Percentiles rank a stretch among this genome's conserved stretches.
Conservation (phyloP, 2,888 invertebrate species). For the Diarsia brunnea region DNA sequence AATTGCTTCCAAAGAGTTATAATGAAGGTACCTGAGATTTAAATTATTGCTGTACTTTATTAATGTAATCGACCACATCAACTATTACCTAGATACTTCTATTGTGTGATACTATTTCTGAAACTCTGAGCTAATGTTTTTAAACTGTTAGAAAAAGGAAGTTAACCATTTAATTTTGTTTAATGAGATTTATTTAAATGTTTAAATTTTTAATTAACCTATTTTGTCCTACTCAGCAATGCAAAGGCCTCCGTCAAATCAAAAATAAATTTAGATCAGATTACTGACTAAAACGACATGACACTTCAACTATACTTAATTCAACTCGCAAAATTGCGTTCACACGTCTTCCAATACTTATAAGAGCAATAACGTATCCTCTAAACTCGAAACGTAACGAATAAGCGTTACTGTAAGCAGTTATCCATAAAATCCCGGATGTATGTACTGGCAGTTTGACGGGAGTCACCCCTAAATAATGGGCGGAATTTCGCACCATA, state of each 20-base stretch:
- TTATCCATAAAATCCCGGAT: conserved; percentile 78
- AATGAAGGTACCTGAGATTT: conserved; percentile 40
- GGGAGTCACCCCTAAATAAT: conserved; percentile 81
- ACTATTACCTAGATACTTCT: not conserved
- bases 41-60: conserved; percentile 14
- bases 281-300: not conserved
- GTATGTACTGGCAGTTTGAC: conserved; percentile 78
- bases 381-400: conserved; percentile 39
- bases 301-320: not conserved
- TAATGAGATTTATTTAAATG: not conserved
- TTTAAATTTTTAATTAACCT: not conserved
- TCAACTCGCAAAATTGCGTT: not conserved
- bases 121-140: not conserved
- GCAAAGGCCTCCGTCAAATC: too few species aligned
- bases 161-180: not conserved
- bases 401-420: conserved; percentile 65
- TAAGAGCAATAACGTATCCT: conserved; percentile 20
- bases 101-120: not conserved
- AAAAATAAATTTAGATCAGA: not conserved
- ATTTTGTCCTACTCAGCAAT: too few species aligned
- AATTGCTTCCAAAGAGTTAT: conserved; percentile 61
- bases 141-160: not conserved
- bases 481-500: conserved; percentile 83
- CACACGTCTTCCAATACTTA: conserved; percentile 12
- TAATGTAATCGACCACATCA: not conserved